Base-by-base conservation (phyloP, 2,113 vertebrate species). In the Pungitius pungitius region DNA sequence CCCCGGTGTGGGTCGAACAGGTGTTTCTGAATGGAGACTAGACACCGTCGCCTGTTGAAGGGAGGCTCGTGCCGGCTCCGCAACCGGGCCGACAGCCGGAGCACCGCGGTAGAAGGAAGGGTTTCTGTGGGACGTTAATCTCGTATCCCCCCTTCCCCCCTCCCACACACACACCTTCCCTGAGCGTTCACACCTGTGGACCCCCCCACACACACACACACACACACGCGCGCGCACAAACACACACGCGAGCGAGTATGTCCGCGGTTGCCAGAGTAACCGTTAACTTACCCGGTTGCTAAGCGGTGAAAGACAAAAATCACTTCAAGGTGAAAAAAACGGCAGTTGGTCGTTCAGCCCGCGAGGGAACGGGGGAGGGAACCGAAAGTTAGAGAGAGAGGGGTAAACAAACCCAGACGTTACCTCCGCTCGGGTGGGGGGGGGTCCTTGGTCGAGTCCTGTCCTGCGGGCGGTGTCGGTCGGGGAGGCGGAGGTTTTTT, bases 141-240 rank as follows among this genome's bases (percentile, higher is more conserved):
- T 9, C 1, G 8, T 12, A 0, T 3, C 14, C 24, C 33, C 33
- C 33, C 33, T 30, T 30, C 30, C 30, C 30, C 30, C 30, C n/a
- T n/a, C n/a, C n/a, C n/a, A n/a, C n/a, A n/a, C n/a, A n/a, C n/a
- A n/a, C 30, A 30, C 30, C 30, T 30, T 20, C 24, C 30, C 8
- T 2, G 37, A 22, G 4, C 10, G 22, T 20, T 72, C 86, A 88
- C 92, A 93, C 91, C 91, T 92, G 92, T 92, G 67, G 87, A 82
- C 33, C 33, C 33, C 33, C 33, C 4, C 33, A 35, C 33, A 35
- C 33, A 35, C 33, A 35, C 33, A 35, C 33, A 35, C 33, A 35
- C 33, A 35, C 33, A 5, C 33, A 7, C 33, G 6, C 33, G 6
- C 33, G 6, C 33, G 6, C 33, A 35, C 33, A 35, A 5, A 0